These are phyloP conservation scores for Drosophila formosana DNA, from an alignment of 2,888 invertebrate genomes.

Conservation along the genomic window DNA sequence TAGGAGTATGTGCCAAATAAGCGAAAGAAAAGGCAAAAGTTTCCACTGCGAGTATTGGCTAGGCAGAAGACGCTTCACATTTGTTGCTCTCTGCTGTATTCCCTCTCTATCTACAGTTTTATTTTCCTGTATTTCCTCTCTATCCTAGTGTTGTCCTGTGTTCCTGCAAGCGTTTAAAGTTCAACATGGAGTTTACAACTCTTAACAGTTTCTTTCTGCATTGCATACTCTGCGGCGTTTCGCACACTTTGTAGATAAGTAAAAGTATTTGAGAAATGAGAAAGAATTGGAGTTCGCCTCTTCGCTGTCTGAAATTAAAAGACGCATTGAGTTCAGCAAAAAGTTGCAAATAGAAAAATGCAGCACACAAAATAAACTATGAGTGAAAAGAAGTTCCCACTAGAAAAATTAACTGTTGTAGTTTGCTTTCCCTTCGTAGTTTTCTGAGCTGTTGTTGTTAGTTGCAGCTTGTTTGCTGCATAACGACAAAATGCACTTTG, in stretches of 20 bases:
- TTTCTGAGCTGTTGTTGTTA: conserved; percentile 17
- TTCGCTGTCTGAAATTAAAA: conserved; percentile 45
- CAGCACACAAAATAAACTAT: conserved; percentile 12
- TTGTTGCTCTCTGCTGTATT: conserved; percentile 3
- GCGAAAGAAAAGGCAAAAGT: conserved; percentile 28
- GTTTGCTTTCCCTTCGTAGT: conserved; percentile 10
- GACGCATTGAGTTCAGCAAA: conserved; percentile 23
- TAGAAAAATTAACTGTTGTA: conserved; percentile 40
- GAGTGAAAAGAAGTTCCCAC: not conserved
- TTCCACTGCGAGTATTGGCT: conserved; percentile 33
- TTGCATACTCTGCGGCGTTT: conserved; percentile 51
- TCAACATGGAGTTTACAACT: conserved; percentile 36
- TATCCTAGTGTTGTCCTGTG: not conserved
- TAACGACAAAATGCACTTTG: conserved; percentile 62
- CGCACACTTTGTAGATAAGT: conserved; percentile 48
- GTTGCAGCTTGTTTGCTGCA: conserved; percentile 25
- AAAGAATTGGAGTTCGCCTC: conserved; percentile 7
- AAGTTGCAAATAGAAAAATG: conserved; percentile 15
- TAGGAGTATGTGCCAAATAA: conserved; percentile 26
- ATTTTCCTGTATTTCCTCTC: not conserved
- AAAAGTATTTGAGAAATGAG: conserved; percentile 27
- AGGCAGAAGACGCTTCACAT: conserved; percentile 5
- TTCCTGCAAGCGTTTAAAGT: conserved; percentile 37
- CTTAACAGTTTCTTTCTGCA: conserved; percentile 32
- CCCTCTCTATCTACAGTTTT: too few species aligned